These are phyloP conservation scores for Eurois occulta DNA, from an alignment of 2,888 invertebrate genomes.

Conservation along the genomic window DNA sequence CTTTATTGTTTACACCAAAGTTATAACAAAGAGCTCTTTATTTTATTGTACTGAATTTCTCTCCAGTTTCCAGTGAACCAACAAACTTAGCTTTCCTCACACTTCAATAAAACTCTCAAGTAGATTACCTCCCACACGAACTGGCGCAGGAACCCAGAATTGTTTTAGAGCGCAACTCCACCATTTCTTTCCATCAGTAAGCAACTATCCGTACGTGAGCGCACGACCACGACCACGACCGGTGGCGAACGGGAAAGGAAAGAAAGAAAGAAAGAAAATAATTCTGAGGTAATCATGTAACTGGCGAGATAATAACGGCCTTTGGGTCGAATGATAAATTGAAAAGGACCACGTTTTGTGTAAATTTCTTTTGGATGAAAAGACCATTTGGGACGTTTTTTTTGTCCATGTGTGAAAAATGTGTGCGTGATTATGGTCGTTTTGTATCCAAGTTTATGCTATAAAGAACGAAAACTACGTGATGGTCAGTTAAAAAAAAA, in stretches of 20 bases:
- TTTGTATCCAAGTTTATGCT: constrained; percentile 13
- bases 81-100: constrained; percentile 3
- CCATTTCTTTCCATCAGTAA: constrained; percentile 41
- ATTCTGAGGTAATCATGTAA: constrained; percentile 68
- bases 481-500: neutral
- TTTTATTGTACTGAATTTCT: neutral
- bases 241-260: constrained; percentile 28
- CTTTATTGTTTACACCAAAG: neutral
- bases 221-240: constrained; percentile 40
- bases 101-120: constrained; percentile 33
- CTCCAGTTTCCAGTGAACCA: neutral
- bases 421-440: constrained; percentile 32
- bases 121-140: constrained; percentile 13
- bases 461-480: neutral
- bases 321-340: constrained; percentile 63
- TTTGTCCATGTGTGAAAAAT: constrained; percentile 37
- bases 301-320: constrained; percentile 64
- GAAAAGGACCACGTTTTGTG: constrained; percentile 59
- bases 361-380: constrained; percentile 42
- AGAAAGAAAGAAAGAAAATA: constrained; percentile 54
- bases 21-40: neutral
- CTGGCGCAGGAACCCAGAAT: constrained; percentile 38
- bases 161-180: constrained; percentile 48
- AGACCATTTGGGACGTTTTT: constrained; percentile 35
- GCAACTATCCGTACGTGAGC: constrained; percentile 63